Percentiles rank a stretch among this genome's conserved stretches.
Conservation (phyloP, 2,888 invertebrate genomes). For the Nephrotoma appendiculata region DNA sequence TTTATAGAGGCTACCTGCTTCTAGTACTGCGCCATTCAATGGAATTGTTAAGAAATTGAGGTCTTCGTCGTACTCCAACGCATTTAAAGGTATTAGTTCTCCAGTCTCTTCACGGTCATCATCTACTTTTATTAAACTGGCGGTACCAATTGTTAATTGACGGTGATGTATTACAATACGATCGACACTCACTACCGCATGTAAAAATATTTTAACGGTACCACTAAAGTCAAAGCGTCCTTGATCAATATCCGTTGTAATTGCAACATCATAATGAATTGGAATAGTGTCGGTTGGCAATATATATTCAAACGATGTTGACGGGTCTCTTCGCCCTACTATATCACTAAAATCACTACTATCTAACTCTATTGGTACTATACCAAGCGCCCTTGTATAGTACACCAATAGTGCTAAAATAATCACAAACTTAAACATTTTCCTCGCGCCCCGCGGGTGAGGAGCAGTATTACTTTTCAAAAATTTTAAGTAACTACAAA, state of each 20-base stretch:
- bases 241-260: constrained; percentile 22
- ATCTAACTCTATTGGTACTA: background rate
- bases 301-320: background rate
- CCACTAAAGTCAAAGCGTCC: constrained; percentile 20
- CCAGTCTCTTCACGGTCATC: background rate
- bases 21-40: background rate
- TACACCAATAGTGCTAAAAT: background rate
- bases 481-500: background rate
- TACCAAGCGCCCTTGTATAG: background rate
- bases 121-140: constrained; percentile 13
- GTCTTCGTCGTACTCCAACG: background rate
- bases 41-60: constrained; percentile 20
- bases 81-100: background rate
- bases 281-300: constrained; percentile 37
- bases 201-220: constrained; percentile 18
- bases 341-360: background rate
- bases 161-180: constrained; percentile 22
- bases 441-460: background rate
- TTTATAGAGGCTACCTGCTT: constrained; percentile 9
- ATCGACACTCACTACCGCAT: background rate
- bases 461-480: background rate
- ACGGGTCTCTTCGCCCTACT: background rate
- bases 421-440: background rate
- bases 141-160: constrained; percentile 15
- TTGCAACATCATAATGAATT: constrained; percentile 33